Base-by-base conservation (phyloP, 2,113 vertebrate genomes). In the Loxodonta africana region DNA sequence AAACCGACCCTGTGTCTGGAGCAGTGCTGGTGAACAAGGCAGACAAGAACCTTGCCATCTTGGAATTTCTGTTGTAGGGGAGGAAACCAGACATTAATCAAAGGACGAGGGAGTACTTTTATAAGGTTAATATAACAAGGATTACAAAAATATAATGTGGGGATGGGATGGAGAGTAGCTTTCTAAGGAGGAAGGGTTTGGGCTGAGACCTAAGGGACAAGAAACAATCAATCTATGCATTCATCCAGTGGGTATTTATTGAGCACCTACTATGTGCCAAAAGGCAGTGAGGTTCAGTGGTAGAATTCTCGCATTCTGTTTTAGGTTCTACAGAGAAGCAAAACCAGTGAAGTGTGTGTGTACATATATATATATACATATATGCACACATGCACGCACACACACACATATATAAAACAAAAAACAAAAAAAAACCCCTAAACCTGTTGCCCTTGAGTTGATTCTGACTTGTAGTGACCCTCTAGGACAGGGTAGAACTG, bases 181-280 rank as follows among this genome's bases (percentile, higher is more conserved):
- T 73, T 78, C 46, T 57, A 57, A 69, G 78, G 28, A 67, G 73
- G 57, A 46, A 86, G 41, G 8, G 63, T 77, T 6, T 77, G 87
- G 88, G 60, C 78, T 41, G 83, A 88, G 74, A 21, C 44, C 46
- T 33, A 4, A 21, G 10, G 33, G 41, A 48, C 62, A 44, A 76
- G 41, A 57, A 86, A 3, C n/a, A 3, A 0, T 10, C 12, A 17
- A 41, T 67, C 1, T 37, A 0, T 15, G 23, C 12, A 1, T 48
- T n/a, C 17, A 33, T 60, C 20, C 26, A 0, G 0, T 25, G 26
- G 33, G 17, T 44, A 6, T 83, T 92, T 48, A 62, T 8, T 63
- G 63, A 69, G 83, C n/a, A 60, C 33, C 60, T 82, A 14, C 85
- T 81, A 0, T 37, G 7, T 53, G 80, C 48, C 76, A 62, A 51